Evolutionary conservation across 1,140 invertebrate genomes (phyloP), one percentile per base, ranked within the genome.

Genomic region (Macrobrachium rosenbergii): DNA sequence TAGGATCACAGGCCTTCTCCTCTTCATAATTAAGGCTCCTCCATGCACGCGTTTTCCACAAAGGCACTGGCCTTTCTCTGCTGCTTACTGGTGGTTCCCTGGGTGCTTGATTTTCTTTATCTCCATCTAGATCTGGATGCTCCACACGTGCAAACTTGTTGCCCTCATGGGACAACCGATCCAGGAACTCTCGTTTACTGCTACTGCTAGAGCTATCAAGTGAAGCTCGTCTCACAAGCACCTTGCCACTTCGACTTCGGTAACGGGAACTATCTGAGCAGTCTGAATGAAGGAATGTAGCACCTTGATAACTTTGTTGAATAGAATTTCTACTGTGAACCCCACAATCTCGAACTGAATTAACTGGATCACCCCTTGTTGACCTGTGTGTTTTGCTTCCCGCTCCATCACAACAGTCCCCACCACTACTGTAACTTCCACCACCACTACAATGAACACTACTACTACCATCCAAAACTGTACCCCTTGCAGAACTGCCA

Each of bases 21-120:
- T 90, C 89, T 11, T 90, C 89, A 75, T 81, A 82, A 69, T 90
- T 90, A 43, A 90, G 87, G 63, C 87, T 88, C 64, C 87, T 72
- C 89, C 89, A 90, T 63, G 76, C 82, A 77, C 89, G 87, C 17
- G 89, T 88, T 78, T 88, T 88, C 75, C 83, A 80, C n/a, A 87
- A 64, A 23, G 79, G 81, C 19, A 82, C 87, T 12, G 83, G 64
- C 64, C 84, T 77, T 10, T 88, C 87, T 58, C 72, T 62, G 58
- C 72, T 62, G 58, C 21, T 45, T 6, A 21, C 69, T 59, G 75
- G 23, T 77, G 81, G 52, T 58, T 88, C 86, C 62, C 86, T 77
- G 14, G 89, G 89, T 43, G 82, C 89, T 45, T 73, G 23, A 76
- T 90, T 90, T 64, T 90, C 89, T 45, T 90, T 90, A 21, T 90